Conservation (phyloP, 2,888 invertebrate genomes). For the Nomada goodeniana region DNA sequence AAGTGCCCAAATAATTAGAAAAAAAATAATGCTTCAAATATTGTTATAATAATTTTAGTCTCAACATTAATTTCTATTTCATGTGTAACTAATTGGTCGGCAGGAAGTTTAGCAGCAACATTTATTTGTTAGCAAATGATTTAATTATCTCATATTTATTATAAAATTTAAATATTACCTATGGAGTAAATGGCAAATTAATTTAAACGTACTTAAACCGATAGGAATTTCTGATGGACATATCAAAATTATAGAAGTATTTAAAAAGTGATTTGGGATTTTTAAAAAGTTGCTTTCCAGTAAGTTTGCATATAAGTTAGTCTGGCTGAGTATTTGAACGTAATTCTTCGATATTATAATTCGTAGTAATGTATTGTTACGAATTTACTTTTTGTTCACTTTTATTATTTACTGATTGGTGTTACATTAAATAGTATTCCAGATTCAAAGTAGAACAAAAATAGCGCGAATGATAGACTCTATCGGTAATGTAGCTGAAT, state of each 20-base stretch:
- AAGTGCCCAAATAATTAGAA: too few relatives aligned
- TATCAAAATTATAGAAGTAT: not conserved
- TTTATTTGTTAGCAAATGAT: not conserved
- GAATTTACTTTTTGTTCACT: not conserved
- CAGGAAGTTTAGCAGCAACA: not conserved
- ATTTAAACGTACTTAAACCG: too few relatives aligned
- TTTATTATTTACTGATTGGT: not conserved
- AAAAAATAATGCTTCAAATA: too few relatives aligned
- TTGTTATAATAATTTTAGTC: too few relatives aligned
- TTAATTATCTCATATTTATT: not conserved
- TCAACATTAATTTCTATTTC: too few relatives aligned
- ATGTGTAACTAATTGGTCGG: too few relatives aligned
- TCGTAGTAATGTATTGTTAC: not conserved
- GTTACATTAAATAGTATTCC: slow-evolving; percentile 10
- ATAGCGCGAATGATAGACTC: slow-evolving; percentile 38
- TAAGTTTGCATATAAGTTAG: not conserved
- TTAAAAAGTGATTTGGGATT: not conserved
- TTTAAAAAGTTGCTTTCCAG: not conserved
- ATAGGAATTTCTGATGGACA: not conserved
- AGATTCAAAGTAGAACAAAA: not conserved
- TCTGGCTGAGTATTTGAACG: not conserved
- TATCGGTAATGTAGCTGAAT: slow-evolving; percentile 42
- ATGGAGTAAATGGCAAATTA: too few relatives aligned
- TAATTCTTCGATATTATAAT: not conserved
- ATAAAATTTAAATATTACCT: not conserved